Evolutionary conservation across 2,888 invertebrate genomes (phyloP), one percentile per base, ranked within the genome.

Genomic region (Leptura quadrifasciata): DNA sequence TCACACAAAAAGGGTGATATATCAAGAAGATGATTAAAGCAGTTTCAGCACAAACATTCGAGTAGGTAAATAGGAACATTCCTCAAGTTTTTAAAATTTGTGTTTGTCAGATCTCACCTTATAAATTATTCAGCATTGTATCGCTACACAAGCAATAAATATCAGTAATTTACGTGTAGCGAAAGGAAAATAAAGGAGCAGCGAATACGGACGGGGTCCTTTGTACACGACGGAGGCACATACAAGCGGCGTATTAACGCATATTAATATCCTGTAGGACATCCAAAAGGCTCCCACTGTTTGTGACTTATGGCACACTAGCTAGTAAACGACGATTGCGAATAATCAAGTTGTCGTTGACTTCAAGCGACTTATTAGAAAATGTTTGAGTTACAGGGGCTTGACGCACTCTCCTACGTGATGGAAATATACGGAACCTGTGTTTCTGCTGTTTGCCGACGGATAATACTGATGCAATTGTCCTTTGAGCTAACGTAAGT

Each of bases 41-140:
- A 65, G 83, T 85, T 85, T 84, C 83, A 85, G 84, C 83, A 80
- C 82, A 85, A 85, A 85, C 84, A 84, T 86, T 83, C 83, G 82
- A 81, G 85, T 84, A 85, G 87, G 87, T 85, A 86, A 87, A 87
- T 85, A 86, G 86, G 85, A 85, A 85, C 87, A 88, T 88, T 88
- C 88, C 82, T 78, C 72, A 80, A 85, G 86, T 85, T 88, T 88
- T 87, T 87, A 85, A 88, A 88, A 88, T 88, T 88, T 87, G 87
- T 84, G 87, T 87, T 86, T 87, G 88, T 88, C 88, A 87, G 88
- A 87, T 88, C 87, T 88, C 88, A 88, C 88, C 88, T 88, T 87
- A 88, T 88, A 88, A 88, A 88, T 88, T 87, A 88, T 88, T 87
- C 87, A 85, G 86, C 86, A 88, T 88, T 87, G 87, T 88, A 86